These are phyloP conservation scores for Clarias platycephalus DNA, from an alignment of 2,797 vertebrate genomes.

Conservation along the genomic window DNA sequence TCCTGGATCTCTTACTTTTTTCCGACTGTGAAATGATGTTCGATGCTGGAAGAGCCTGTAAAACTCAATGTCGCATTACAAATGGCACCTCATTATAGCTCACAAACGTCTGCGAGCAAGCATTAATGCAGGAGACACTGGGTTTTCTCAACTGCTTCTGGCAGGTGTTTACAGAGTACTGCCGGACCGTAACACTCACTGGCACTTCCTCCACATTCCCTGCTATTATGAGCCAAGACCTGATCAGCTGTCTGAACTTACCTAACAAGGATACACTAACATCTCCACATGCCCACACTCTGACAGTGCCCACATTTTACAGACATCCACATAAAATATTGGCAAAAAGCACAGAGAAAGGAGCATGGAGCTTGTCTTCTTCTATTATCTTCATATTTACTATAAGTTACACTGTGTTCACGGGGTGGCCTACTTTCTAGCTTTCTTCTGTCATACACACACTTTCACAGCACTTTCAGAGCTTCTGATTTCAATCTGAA, in stretches of 20 bases:
- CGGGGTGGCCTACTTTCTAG: not conserved
- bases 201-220: not conserved
- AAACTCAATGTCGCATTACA: constrained; percentile 55
- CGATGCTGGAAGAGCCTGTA: constrained; percentile 41
- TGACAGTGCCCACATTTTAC: not conserved
- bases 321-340: not conserved
- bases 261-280: constrained; percentile 25
- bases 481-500: not conserved
- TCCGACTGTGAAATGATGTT: constrained; percentile 40
- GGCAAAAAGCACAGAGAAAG: not conserved
- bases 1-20: constrained; percentile 42
- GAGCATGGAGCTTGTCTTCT: not conserved
- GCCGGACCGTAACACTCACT: not conserved
- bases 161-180: constrained; percentile 38
- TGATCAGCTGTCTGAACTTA: constrained; percentile 28
- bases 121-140: constrained; percentile 25
- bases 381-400: not conserved
- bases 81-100: constrained; percentile 51
- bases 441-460: not conserved
- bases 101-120: constrained; percentile 33
- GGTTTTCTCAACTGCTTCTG: constrained; percentile 18
- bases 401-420: not conserved
- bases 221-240: not conserved
- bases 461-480: not conserved
- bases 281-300: not conserved